phyloP scores from a whole-genome alignment of 2,113 vertebrate genomes.

The Nettapus auritus region DNA sequence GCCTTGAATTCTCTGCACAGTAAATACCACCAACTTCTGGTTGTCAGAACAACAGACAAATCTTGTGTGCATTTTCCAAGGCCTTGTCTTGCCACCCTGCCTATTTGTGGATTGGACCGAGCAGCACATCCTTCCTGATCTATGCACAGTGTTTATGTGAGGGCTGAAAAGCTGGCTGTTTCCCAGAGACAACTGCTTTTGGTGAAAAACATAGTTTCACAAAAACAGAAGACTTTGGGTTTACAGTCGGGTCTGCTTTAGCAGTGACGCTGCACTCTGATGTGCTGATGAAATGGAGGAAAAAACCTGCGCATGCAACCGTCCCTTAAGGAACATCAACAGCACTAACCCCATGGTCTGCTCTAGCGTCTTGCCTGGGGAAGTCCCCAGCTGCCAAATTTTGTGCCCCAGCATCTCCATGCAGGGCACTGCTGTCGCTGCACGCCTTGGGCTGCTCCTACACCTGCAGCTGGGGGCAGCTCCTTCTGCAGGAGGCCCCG shows the following conservation, averaged over 20 bases:
- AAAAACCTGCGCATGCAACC: background rate
- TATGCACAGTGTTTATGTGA: accelerated
- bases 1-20: background rate
- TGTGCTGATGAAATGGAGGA: background rate
- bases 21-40: background rate
- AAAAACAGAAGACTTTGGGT: background rate
- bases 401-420: accelerated
- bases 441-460: accelerated
- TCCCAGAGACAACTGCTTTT: background rate
- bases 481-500: background rate
- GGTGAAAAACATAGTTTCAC: background rate
- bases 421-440: background rate
- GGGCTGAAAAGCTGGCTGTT: background rate
- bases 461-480: background rate
- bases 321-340: background rate
- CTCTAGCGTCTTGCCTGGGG: background rate
- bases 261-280: background rate
- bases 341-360: too few relatives aligned
- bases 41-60: background rate
- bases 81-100: background rate
- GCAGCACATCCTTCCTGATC: background rate
- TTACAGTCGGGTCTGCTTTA: background rate
- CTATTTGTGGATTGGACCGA: background rate
- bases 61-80: background rate
- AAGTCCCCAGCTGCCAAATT: too few relatives aligned